Evolutionary conservation across 2,113 vertebrate species (phyloP).

Genomic region (Ifrita kowaldi): DNA sequence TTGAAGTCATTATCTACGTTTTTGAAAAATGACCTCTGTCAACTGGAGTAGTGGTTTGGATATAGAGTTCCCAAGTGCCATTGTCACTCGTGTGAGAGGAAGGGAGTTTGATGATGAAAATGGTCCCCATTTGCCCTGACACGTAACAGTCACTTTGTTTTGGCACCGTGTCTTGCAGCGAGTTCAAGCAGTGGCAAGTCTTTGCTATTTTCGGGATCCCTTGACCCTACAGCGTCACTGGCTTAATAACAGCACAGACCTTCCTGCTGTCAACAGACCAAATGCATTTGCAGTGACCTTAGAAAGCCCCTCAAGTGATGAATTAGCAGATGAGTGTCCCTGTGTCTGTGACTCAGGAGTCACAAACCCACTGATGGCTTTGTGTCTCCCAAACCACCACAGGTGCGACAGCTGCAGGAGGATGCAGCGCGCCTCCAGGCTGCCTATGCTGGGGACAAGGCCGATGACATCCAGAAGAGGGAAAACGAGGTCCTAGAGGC

Average conservation of each 20-base stretch:
- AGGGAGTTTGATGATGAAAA: background rate
- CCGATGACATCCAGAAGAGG: slow-evolving; percentile 93
- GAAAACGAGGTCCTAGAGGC: slow-evolving; percentile 91
- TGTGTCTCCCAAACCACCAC: background rate
- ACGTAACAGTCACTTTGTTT: background rate
- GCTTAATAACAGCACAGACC: background rate
- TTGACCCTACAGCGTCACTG: background rate
- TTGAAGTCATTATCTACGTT: background rate
- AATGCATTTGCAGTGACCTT: background rate
- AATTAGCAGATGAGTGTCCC: background rate
- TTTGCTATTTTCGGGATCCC: background rate
- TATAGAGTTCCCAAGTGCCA: background rate
- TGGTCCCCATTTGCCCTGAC: background rate
- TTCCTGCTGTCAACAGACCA: background rate
- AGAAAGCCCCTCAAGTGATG: background rate
- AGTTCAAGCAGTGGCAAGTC: background rate
- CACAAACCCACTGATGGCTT: background rate
- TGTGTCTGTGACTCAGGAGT: background rate
- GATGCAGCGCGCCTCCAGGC: slow-evolving; percentile 94
- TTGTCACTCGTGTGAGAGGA: background rate
- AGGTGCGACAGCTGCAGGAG: slow-evolving; percentile 97
- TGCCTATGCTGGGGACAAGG: slow-evolving; percentile 95
- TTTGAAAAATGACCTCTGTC: background rate
- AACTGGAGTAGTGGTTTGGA: background rate
- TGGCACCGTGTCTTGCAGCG: background rate